Evolutionary conservation across 2,888 invertebrate genomes (phyloP), one percentile per base, ranked within the genome.

Genomic region (Frankliniella intonsa): DNA sequence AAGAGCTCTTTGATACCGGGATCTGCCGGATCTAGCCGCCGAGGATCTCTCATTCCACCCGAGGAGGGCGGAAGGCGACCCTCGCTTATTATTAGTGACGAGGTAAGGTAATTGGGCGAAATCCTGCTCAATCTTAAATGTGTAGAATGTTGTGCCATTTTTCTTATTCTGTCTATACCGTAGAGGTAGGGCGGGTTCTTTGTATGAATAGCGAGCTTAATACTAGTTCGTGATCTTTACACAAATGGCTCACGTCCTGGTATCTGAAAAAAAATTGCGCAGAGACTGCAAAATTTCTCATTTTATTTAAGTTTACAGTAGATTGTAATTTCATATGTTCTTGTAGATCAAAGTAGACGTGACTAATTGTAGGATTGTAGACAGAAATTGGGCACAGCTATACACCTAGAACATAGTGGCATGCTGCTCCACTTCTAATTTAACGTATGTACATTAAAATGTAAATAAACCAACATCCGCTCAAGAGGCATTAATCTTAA

Each of bases 51-150:
- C 83, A 93, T 97, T 87, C 96, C 96, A 86, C 95, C 95, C n/a
- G 96, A 96, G 88, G 94, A 93, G 88, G 93, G 93, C 89, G 94
- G 93, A 86, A 92, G 97, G 86, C 92, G 97, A 86, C 95, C 97
- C 85, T 96, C 96, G 86, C 91, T 97, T 85, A 94, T 97, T 87
- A 96, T 97, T 87, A 95, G 96, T 87, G 97, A 97, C 89, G 97
- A 97, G 95, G 97, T 97, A 94, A 85, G 82, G 79, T 62, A 51
- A 80, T 80, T 25, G 14, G 79, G 69, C 79, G 17, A 80, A 55
- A 51, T 82, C 69, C 25, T 38, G 5, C 80, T 62, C 80, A 11
- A 76, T 25, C 1, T 22, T 22, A 10, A 12, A 25, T 76, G 22
- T 25, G 69, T 76, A 22, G 69, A 76, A 22, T 76, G 12, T 8